A percentile compares a stretch with the other conserved stretches of the same genome.
Conservation (phyloP, 2,797 vertebrate species). For the Natrix natrix region DNA sequence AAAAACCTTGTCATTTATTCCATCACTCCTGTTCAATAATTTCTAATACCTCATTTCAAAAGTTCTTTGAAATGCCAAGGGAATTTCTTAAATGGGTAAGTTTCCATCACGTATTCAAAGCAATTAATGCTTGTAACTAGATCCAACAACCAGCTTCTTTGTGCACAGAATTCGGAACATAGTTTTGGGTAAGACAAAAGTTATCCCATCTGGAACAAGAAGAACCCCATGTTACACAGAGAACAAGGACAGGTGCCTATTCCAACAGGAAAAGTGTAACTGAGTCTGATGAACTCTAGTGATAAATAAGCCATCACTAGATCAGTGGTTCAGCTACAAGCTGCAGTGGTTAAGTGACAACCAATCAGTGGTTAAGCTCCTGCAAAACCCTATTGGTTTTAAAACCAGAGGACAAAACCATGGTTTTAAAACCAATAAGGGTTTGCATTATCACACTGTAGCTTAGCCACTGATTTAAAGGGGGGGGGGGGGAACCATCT, state of each 20-base stretch:
- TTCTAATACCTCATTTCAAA: not conserved
- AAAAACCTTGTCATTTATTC: not conserved
- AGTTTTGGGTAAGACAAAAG: not conserved
- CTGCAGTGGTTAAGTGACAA: too few species aligned
- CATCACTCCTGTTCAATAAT: not conserved
- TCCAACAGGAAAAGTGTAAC: not conserved
- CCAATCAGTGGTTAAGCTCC: not conserved
- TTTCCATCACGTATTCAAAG: not conserved
- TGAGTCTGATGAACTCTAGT: not conserved
- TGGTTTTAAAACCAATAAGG: not conserved
- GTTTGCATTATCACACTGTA: not conserved
- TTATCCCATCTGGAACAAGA: not conserved
- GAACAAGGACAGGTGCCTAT: not conserved
- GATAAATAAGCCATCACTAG: not conserved
- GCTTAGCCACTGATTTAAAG: not conserved
- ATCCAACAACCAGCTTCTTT: not conserved
- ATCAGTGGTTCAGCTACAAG: not conserved
- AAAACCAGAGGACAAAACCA: not conserved
- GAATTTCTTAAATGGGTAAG: not conserved
- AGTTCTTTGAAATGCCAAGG: not conserved
- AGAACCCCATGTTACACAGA: not conserved
- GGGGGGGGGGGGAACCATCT: not conserved
- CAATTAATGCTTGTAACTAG: not conserved
- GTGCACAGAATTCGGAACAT: not conserved
- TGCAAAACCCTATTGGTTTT: not conserved